Evolutionary conservation across 2,113 vertebrate species (phyloP), one percentile per base, ranked within the genome.

Genomic region (Aepyceros melampus): DNA sequence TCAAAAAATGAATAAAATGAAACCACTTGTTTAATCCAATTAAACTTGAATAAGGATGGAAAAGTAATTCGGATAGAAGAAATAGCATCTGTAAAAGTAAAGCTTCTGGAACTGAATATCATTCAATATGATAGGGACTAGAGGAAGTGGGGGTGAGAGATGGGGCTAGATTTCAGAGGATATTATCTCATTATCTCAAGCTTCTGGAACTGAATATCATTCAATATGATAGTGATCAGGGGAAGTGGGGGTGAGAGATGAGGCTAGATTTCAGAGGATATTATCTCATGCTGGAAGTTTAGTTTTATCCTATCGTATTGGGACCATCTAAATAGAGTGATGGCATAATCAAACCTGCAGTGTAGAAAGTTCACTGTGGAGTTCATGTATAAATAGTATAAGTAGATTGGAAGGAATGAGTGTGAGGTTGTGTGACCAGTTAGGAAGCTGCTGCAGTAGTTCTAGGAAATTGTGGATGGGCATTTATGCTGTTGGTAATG

Each of bases 401-500:
- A 3, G 45, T 19, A 60, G 16, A 67, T 23, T n/a, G 55, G 74
- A 47, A 92, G 85, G 76, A 74, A 27, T 17, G 87, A 43, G 53
- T 2, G 1, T 53, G 33, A 51, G 11, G 11, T 16, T 67, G 74
- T 25, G 25, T 27, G 15, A n/a, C 14, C 45, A 49, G 11, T 16
- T 7, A 53, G 43, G 10, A 78, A 89, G 53, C 8, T 23, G 21
- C 6, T 31, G 31, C 36, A 58, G 16, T 5, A 56, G 17, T n/a
- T 87, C 45, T 45, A 71, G 58, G 23, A 91, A 53, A 29, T 2
- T 6, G 40, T 40, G 13, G 33, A 10, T 43, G 36, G 55, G 29
- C 17, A 13, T 1, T 21, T 33, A 36, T 8, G 2, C 23, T 51
- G 16, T 1, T 45, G 2, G 43, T 10, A 29, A n/a, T 25, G 29